These are phyloP conservation scores for Erannis defoliaria DNA, from an alignment of 2,888 invertebrate species.

Conservation along the genomic window DNA sequence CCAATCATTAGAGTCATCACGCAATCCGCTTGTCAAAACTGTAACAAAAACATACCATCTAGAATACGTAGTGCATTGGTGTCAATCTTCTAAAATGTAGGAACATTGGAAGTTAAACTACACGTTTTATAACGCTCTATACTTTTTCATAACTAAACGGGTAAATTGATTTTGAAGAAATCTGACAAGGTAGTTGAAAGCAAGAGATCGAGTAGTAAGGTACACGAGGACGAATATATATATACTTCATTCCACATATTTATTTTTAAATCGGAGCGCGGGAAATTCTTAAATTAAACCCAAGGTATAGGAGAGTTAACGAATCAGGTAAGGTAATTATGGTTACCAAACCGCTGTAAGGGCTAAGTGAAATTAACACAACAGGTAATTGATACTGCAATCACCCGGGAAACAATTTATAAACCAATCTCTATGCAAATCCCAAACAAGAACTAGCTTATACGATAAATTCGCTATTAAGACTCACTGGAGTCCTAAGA, in stretches of 20 bases:
- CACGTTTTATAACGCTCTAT: too few relatives aligned
- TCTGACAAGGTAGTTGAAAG: too few relatives aligned
- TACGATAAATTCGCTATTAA: slow-evolving; percentile 48
- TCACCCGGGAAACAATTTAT: slow-evolving; percentile 68
- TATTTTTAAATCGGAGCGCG: too few relatives aligned
- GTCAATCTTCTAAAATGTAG: background rate
- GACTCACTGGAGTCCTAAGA: background rate
- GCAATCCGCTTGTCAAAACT: slow-evolving; percentile 32
- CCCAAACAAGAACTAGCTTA: slow-evolving; percentile 57
- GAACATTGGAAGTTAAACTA: too few relatives aligned
- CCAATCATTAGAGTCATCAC: slow-evolving; percentile 38
- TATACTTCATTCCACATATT: too few relatives aligned
- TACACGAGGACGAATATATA: too few relatives aligned
- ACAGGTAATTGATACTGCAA: slow-evolving; percentile 53
- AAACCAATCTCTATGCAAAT: slow-evolving; percentile 80
- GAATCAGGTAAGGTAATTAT: background rate
- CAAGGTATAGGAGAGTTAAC: background rate
- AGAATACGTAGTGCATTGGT: background rate
- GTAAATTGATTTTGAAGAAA: too few relatives aligned
- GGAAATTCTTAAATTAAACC: background rate
- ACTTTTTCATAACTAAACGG: too few relatives aligned
- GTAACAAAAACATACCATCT: slow-evolving; percentile 39
- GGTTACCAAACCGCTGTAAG: slow-evolving; percentile 18
- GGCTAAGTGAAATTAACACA: slow-evolving; percentile 43
- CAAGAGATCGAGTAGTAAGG: too few relatives aligned